Percentiles rank a stretch among this genome's conserved stretches.
phyloP scores from a whole-genome alignment of 2,888 invertebrate species.

The Neuroscelio doddi region DNA sequence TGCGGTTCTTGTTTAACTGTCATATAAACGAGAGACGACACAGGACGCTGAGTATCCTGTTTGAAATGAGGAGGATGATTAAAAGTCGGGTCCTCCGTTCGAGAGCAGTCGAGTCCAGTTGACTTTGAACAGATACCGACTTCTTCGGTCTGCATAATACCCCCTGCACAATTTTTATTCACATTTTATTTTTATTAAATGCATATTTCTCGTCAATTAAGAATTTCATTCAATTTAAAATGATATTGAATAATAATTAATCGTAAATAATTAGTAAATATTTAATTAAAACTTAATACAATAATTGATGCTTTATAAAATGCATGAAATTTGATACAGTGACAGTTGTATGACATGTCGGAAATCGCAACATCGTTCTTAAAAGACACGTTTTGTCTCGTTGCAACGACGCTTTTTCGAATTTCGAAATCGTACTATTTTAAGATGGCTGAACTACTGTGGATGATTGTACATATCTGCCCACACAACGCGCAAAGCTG shows the following conservation, averaged over 20 bases:
- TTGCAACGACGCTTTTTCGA: slow-evolving; percentile 45
- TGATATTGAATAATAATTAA: slow-evolving; percentile 8
- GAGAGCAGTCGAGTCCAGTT: slow-evolving; percentile 64
- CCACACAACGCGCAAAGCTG: slow-evolving; percentile 39
- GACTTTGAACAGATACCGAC: slow-evolving; percentile 69
- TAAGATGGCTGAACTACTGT: slow-evolving; percentile 43
- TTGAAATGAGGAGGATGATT: slow-evolving; percentile 60
- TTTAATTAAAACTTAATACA: slow-evolving; percentile 6
- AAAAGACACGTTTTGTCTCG: slow-evolving; percentile 42
- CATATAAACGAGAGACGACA: slow-evolving; percentile 65
- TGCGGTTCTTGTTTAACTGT: slow-evolving; percentile 71
- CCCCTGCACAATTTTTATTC: too few relatives aligned
- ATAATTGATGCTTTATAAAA: too few relatives aligned
- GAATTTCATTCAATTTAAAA: too few relatives aligned
- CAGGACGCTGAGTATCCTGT: slow-evolving; percentile 59
- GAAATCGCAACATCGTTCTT: slow-evolving; percentile 38
- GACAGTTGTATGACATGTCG: slow-evolving; percentile 22
- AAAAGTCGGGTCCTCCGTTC: slow-evolving; percentile 55
- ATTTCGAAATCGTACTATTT: slow-evolving; percentile 49
- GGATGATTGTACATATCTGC: slow-evolving; percentile 47
- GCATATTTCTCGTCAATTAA: too few relatives aligned
- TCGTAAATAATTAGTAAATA: neutral
- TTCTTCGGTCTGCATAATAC: slow-evolving; percentile 73
- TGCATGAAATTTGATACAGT: slow-evolving; percentile 39
- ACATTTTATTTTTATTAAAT: too few relatives aligned